phyloP scores from a whole-genome alignment of 2,113 vertebrate species.

The Pandion haliaetus region DNA sequence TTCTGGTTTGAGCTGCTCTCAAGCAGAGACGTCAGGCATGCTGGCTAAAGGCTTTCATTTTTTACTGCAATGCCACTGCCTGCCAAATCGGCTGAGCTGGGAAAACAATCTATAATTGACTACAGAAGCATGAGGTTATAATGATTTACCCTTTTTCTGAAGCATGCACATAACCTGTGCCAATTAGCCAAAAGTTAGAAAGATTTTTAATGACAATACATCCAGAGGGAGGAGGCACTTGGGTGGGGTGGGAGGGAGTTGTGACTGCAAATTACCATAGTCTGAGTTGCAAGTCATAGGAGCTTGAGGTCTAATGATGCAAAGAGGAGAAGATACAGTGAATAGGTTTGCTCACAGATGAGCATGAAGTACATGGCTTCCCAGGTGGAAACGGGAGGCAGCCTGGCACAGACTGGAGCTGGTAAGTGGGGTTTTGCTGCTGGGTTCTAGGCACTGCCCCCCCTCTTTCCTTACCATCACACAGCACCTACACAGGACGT shows the following conservation, averaged over 20 bases:
- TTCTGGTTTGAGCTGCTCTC: constrained; percentile 57
- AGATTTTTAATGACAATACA: not conserved
- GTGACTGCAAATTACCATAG: not conserved
- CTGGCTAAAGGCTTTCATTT: constrained; percentile 20
- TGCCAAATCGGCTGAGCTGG: constrained; percentile 54
- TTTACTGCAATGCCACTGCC: not conserved
- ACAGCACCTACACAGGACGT: not conserved
- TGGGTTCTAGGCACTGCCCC: not conserved
- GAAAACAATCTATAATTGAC: constrained; percentile 64
- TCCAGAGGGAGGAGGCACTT: not conserved
- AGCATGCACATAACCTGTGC: constrained; percentile 19
- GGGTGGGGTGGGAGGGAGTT: not conserved
- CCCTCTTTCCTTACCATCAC: not conserved
- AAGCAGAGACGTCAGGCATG: not conserved
- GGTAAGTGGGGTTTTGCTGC: not conserved
- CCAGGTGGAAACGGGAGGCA: not conserved
- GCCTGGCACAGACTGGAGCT: not conserved
- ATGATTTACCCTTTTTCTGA: constrained; percentile 47
- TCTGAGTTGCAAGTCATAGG: not conserved
- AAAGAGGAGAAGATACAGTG: not conserved
- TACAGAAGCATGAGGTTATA: constrained; percentile 54
- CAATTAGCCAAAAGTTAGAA: constrained; percentile 38
- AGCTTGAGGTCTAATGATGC: not conserved
- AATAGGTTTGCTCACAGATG: not conserved
- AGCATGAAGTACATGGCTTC: not conserved